A percentile compares a stretch with the other conserved stretches of the same genome.
phyloP scores from a whole-genome alignment of 2,888 invertebrate species.

The Brachypterus glaber region DNA sequence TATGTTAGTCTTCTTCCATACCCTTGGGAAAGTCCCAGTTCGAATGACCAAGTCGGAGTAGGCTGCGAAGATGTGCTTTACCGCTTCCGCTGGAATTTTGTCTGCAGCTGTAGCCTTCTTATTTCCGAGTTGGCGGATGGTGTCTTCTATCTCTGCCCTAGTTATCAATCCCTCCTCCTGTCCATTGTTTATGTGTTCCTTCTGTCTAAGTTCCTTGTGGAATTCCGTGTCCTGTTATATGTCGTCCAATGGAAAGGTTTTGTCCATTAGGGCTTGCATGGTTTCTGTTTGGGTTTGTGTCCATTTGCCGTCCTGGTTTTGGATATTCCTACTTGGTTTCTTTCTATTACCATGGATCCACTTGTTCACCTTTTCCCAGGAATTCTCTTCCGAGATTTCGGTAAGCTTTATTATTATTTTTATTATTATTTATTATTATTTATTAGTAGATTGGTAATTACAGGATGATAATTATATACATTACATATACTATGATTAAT shows the following conservation, averaged over 20 bases:
- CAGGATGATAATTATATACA: too few relatives aligned
- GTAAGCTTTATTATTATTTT: too few relatives aligned
- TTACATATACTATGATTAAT: too few relatives aligned
- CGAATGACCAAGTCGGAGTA: neutral
- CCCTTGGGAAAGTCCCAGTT: conserved; percentile 19
- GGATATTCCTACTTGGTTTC: too few relatives aligned
- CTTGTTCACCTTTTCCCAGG: too few relatives aligned
- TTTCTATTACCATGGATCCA: too few relatives aligned
- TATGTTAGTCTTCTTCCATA: conserved; percentile 22
- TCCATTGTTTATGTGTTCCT: neutral
- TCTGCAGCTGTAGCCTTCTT: neutral
- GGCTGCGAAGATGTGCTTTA: neutral
- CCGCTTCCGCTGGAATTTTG: neutral
- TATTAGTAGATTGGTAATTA: too few relatives aligned
- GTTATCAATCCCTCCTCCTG: neutral
- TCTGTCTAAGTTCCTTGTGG: neutral
- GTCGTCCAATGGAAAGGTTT: conserved; percentile 13
- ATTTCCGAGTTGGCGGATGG: neutral
- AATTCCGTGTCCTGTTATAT: conserved; percentile 3
- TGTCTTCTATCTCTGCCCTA: neutral
- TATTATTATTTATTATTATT: too few relatives aligned
- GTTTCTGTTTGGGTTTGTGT: conserved; percentile 8
- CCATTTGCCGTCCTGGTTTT: conserved; percentile 5
- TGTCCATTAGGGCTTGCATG: conserved; percentile 4
- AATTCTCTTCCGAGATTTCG: too few relatives aligned